Percentiles rank a stretch among this genome's conserved stretches.
Evolutionary conservation across 2,113 vertebrate genomes (phyloP).

Genomic region (Ornithorhynchus anatinus): DNA sequence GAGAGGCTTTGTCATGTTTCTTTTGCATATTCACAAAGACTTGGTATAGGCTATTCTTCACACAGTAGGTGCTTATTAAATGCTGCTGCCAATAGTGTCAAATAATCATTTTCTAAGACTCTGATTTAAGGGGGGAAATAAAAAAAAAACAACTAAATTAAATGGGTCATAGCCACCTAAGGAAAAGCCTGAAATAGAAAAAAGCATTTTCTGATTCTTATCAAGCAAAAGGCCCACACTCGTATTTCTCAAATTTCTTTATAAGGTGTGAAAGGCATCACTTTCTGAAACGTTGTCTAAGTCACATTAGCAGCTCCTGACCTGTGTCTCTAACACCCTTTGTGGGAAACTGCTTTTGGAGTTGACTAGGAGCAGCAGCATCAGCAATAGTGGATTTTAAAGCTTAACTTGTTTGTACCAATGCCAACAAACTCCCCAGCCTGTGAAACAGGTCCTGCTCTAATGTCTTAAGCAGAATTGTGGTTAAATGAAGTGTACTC

Average conservation of each 20-base stretch:
- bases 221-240: background rate
- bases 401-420: background rate
- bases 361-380: background rate
- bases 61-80: too few species aligned
- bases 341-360: background rate
- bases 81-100: background rate
- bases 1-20: too few species aligned
- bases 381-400: background rate
- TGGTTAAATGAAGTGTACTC: conserved; percentile 16
- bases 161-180: background rate
- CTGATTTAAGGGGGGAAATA: background rate
- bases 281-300: background rate
- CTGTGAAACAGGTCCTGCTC: conserved; percentile 3
- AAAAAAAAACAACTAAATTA: background rate
- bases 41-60: too few species aligned
- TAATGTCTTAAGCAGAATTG: conserved; percentile 27
- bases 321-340: too few species aligned
- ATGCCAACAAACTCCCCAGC: conserved; percentile 12
- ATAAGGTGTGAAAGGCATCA: background rate
- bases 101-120: background rate
- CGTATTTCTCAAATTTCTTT: background rate
- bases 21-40: too few species aligned
- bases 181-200: background rate
- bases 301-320: too few species aligned
- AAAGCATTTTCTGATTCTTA: background rate